A percentile compares a stretch with the other conserved stretches of the same genome.
Evolutionary conservation across 2,888 invertebrate genomes (phyloP).

Genomic region (Synanthedon formicaeformis): DNA sequence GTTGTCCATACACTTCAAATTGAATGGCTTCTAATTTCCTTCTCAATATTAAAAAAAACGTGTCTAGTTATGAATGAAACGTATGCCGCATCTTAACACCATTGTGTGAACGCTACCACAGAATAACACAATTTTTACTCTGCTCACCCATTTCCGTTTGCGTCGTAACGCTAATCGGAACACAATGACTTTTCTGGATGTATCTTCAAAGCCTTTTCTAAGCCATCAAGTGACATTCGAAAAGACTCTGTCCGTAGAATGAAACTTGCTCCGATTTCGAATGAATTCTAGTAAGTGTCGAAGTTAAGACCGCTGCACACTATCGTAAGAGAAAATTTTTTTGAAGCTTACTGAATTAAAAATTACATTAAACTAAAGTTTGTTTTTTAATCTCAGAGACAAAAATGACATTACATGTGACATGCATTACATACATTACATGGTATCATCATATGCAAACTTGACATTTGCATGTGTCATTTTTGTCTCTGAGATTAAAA

Average conservation of each 20-base stretch:
- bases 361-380: no score
- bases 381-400: no score
- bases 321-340: no score
- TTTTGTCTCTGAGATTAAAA: no score
- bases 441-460: no score
- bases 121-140: constrained; percentile 25
- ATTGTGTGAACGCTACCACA: constrained; percentile 28
- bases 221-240: neutral
- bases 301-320: no score
- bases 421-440: no score
- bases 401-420: no score
- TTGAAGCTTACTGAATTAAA: no score
- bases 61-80: constrained; percentile 11
- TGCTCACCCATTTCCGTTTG: constrained; percentile 43
- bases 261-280: neutral
- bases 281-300: neutral
- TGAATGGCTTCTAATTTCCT: neutral
- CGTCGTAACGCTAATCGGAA: constrained; percentile 35
- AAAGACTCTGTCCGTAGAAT: neutral
- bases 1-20: no score
- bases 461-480: no score
- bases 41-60: neutral
- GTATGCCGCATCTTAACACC: constrained; percentile 33
- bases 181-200: constrained; percentile 39
- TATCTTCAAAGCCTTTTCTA: constrained; percentile 9